Evolutionary conservation across 2,888 invertebrate genomes (phyloP).

Genomic region (Polydrusus pterygomalis): DNA sequence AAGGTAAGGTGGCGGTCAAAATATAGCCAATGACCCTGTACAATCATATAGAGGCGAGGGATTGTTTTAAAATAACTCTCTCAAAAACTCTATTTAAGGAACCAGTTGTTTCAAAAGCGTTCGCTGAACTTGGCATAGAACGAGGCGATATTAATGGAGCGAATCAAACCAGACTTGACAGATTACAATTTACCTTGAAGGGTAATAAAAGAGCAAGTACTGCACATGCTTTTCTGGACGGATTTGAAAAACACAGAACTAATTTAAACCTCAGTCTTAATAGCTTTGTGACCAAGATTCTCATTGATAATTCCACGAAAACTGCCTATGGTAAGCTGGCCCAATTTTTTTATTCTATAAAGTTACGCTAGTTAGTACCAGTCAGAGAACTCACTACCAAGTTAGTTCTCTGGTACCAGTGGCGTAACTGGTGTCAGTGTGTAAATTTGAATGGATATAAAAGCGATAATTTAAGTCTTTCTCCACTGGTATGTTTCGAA

Average conservation of each 20-base stretch:
- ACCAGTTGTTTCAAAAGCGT: constrained; percentile 82
- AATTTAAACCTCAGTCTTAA: constrained; percentile 86
- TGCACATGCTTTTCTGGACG: constrained; percentile 86
- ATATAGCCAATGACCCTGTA: too few relatives aligned
- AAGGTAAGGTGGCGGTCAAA: too few relatives aligned
- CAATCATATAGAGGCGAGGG: too few relatives aligned
- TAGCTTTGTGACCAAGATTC: constrained; percentile 81
- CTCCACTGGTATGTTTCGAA: too few relatives aligned
- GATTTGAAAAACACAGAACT: constrained; percentile 76
- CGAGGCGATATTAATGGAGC: constrained; percentile 86
- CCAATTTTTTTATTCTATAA: too few relatives aligned
- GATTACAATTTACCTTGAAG: constrained; percentile 82
- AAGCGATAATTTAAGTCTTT: too few relatives aligned
- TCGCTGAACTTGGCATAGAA: constrained; percentile 84
- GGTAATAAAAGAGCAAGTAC: constrained; percentile 86
- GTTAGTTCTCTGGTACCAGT: too few relatives aligned
- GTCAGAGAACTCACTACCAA: too few relatives aligned
- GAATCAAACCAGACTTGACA: constrained; percentile 64
- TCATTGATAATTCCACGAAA: constrained; percentile 81
- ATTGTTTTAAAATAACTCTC: too few relatives aligned
- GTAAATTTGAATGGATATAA: too few relatives aligned
- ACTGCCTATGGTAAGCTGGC: constrained; percentile 74
- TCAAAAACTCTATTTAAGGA: neutral
- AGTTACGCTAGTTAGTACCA: too few relatives aligned
- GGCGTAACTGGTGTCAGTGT: too few relatives aligned